Conservation (phyloP, 2,888 invertebrate species). For the Panorpa germanica region DNA sequence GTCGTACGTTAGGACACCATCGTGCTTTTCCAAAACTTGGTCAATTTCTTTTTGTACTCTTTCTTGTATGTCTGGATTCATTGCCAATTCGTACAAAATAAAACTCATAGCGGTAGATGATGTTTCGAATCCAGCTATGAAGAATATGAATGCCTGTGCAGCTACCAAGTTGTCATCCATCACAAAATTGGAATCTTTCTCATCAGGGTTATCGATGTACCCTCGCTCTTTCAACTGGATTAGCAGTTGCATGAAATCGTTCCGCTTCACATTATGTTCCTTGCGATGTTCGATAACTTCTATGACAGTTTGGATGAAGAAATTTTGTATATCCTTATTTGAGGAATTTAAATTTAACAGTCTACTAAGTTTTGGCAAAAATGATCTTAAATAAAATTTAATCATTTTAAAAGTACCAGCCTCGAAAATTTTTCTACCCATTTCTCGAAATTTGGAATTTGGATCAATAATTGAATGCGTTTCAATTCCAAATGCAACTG, state of each 20-base stretch:
- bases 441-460: too few species aligned
- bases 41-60: slow-evolving; percentile 23
- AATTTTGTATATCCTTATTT: slow-evolving; percentile 19
- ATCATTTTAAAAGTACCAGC: too few species aligned
- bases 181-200: too few species aligned
- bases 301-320: slow-evolving; percentile 22
- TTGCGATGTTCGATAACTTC: slow-evolving; percentile 19
- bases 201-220: too few species aligned
- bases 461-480: too few species aligned
- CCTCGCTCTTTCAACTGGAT: slow-evolving; percentile 21
- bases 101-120: slow-evolving; percentile 20
- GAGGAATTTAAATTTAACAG: too few species aligned
- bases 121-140: slow-evolving; percentile 25
- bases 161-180: slow-evolving; percentile 24
- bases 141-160: slow-evolving; percentile 28
- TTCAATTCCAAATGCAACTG: too few species aligned
- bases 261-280: slow-evolving; percentile 17
- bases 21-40: slow-evolving; percentile 16
- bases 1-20: slow-evolving; percentile 19
- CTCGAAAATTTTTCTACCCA: too few species aligned
- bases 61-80: slow-evolving; percentile 19
- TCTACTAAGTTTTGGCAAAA: too few species aligned
- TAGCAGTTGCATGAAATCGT: slow-evolving; percentile 23
- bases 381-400: too few species aligned
- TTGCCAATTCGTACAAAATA: slow-evolving; percentile 20